A percentile compares a stretch with the other conserved stretches of the same genome.
phyloP scores from a whole-genome alignment of 2,113 vertebrate genomes.

The Meleagris gallopavo region DNA sequence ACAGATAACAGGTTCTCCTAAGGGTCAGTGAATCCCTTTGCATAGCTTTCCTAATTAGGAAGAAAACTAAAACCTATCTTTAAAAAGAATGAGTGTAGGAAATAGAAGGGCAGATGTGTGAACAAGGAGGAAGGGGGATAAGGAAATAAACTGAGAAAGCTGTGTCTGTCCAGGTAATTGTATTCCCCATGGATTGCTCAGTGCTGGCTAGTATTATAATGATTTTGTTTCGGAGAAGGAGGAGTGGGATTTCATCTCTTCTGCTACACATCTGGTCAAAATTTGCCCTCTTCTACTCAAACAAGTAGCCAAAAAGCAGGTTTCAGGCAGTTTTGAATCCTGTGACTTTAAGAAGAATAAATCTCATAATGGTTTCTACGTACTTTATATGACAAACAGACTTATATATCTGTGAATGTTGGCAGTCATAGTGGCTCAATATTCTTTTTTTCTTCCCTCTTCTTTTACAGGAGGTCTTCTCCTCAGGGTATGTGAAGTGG shows the following conservation, averaged over 20 bases:
- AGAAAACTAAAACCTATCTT: not conserved
- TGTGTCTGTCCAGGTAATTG: not conserved
- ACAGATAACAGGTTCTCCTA: not conserved
- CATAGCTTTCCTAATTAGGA: conserved; percentile 31
- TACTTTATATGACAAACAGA: not conserved
- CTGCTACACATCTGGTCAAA: not conserved
- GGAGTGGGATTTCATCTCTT: not conserved
- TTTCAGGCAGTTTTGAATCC: not conserved
- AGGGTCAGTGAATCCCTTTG: not conserved
- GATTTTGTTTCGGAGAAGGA: not conserved
- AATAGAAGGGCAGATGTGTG: not conserved
- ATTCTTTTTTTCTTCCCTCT: not conserved
- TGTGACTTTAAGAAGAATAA: not conserved
- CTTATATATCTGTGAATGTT: not conserved
- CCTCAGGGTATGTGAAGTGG: not conserved
- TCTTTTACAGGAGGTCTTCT: not conserved
- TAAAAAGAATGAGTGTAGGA: not conserved
- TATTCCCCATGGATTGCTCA: not conserved
- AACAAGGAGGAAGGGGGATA: not conserved
- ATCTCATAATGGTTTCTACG: fast-evolving
- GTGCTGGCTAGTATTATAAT: not conserved
- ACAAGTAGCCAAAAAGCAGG: not conserved
- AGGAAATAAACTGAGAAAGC: not conserved
- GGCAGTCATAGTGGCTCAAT: not conserved
- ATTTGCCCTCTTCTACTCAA: not conserved